Evolutionary conservation across 2,888 invertebrate genomes (phyloP), one percentile per base, ranked within the genome.

Genomic region (Protophormia terraenovae): DNA sequence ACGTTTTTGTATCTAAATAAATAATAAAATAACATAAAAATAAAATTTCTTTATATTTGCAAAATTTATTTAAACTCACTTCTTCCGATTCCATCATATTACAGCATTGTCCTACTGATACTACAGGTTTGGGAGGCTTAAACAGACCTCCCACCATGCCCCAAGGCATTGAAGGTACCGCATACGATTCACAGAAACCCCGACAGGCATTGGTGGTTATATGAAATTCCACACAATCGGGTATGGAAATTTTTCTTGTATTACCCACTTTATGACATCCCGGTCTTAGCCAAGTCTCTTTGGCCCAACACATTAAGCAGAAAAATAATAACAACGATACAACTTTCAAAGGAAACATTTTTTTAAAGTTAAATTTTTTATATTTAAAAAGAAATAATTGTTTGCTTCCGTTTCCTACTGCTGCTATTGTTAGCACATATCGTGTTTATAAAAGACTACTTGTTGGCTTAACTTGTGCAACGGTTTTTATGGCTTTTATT

Each of bases 11-110:
- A 96, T 95, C 95, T 97, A 94, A 22, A 50, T 32, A 87, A 24
- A 62, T 35, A 58, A 60, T n/a, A 14, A 60, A 47, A 4, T 35
- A 27, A 2, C 32, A 24, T 38, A 14, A 47, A 14, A 32, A 14
- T 5, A 38, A 14, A 12, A 7, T 38, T 29, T 41, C 19, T 29
- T 27, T 14, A 14, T 32, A 19, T 58, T 8, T 19, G 19, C 3
- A 45, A 2, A 5, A 6, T 45, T 12, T 12, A 3, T 55, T 55
- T 38, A 22, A 85, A 81, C 88, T 94, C 91, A 97, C 96, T 90
- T 96, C 96, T 93, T 97, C 97, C 0, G 97, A 96, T 89, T 97
- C 97, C 95, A 97, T 96, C 89, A 97, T 97, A 92, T 97, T 97
- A 93, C 97, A 97, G 92, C 97, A 97, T 90, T 97, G 96, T 10